phyloP scores from a whole-genome alignment of 2,797 vertebrate species.

The Pteropus rufus region DNA sequence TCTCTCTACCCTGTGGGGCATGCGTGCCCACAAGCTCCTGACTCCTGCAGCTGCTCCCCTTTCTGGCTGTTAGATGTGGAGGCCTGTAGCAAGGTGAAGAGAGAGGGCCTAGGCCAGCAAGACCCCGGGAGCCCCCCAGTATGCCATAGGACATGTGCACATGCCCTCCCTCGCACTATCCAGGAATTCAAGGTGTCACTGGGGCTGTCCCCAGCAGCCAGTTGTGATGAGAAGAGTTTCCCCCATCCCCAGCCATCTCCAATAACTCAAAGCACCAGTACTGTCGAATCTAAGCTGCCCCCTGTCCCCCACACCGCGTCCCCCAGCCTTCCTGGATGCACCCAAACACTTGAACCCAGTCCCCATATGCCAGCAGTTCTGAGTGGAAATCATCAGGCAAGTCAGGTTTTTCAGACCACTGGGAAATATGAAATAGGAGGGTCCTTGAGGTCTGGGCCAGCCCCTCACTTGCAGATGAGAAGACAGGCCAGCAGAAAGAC shows the following conservation, averaged over 20 bases:
- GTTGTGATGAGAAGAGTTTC: neutral
- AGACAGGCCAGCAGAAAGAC: neutral
- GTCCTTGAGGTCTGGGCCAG: neutral
- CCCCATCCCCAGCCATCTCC: neutral
- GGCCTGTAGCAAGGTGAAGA: neutral
- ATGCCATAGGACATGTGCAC: neutral
- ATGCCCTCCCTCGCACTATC: too few relatives aligned
- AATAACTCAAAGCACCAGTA: neutral
- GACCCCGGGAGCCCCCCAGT: neutral
- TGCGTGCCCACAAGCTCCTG: rapidly evolving
- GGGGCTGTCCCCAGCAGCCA: neutral
- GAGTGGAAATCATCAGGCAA: neutral
- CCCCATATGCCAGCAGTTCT: neutral
- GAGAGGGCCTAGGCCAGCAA: neutral
- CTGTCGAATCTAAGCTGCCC: neutral
- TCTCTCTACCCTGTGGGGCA: too few relatives aligned
- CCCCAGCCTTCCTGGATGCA: neutral
- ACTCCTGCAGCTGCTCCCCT: neutral
- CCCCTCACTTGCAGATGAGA: neutral
- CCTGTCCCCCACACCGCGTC: too few relatives aligned
- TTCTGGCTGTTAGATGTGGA: neutral
- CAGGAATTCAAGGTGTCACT: neutral
- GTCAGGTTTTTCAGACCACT: neutral
- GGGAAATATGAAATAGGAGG: neutral
- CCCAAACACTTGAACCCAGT: neutral